Base-by-base conservation (phyloP, 1,140 invertebrate genomes). In the Trachelipus rathkii region DNA sequence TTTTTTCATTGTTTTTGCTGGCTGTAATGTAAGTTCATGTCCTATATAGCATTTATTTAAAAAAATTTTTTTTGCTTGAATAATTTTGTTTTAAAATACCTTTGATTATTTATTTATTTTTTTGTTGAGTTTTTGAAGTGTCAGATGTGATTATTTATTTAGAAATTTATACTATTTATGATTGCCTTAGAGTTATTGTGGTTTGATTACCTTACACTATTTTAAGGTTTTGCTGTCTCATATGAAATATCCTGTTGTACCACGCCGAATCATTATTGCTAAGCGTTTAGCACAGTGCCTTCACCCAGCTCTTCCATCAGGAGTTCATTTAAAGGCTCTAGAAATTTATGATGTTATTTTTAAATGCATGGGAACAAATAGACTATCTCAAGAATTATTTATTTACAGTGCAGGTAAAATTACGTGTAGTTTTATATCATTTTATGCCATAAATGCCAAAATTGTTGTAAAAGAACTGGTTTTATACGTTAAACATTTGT, bases 261-360 rank as follows among this genome's bases (percentile, higher is more conserved):
- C 95, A 44, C 89, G 94, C 80, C 87, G 93, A 79, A 92, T 96
- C 76, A 94, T 94, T 82, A 94, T 98, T 82, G 93, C 93, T 60
- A 97, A 97, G 87, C 88, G 95, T 81, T 86, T 97, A 76, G 93
- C 95, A 72, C 95, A 97, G 88, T 98, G 95, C 85, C 92, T 98
- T 88, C 95, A 98, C 88, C 95, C 95, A 68, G 92, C 92, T 45
- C 86, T 98, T 75, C 95, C 95, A 23, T 86, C 92, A 78, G 95
- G 93, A 75, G 95, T 97, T 24, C 95, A 98, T 86, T 85, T 96
- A 44, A 96, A 97, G 86, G 94, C 95, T 24, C 85, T 97, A 46
- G 95, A 97, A 86, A 95, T 93, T 0, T 98, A 97, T 85, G 93
- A 95, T 82, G 91, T 95, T 78, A 94, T 97, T 83, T 97, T 97